These are phyloP conservation scores for Anoplophora glabripennis DNA, from an alignment of 1,140 invertebrate genomes.

Conservation along the genomic window DNA sequence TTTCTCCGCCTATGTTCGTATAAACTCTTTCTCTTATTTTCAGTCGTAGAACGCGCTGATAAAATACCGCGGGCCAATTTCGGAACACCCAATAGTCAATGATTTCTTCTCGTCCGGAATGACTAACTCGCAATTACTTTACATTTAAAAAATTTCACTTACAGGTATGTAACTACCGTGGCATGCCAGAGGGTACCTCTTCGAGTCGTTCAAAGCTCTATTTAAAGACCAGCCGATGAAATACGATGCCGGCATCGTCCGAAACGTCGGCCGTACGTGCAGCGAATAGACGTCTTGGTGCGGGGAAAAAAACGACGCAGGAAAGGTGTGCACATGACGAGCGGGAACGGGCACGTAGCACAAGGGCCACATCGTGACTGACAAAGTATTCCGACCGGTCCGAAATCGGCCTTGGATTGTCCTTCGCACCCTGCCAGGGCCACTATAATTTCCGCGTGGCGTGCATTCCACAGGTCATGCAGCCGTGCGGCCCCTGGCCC, in stretches of 20 bases:
- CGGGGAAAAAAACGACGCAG: constrained; percentile 32
- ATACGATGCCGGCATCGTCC: constrained; percentile 48
- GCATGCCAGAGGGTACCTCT: constrained; percentile 32
- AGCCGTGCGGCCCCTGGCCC: constrained; percentile 6
- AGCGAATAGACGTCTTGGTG: constrained; percentile 16
- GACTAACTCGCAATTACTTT: no score
- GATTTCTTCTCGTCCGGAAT: no score
- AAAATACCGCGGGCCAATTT: no score
- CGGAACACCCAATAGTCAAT: no score
- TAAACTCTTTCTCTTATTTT: no score
- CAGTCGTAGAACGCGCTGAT: no score
- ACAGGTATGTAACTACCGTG: constrained; percentile 22
- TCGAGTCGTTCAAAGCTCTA: constrained; percentile 24
- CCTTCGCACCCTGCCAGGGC: constrained; percentile 52
- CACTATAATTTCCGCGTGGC: constrained; percentile 58
- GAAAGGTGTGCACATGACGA: constrained; percentile 56
- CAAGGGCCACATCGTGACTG: constrained; percentile 46
- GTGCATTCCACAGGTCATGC: constrained; percentile 47
- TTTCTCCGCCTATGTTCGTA: no score
- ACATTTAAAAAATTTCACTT: not conserved
- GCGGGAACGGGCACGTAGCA: constrained; percentile 49
- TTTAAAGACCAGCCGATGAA: constrained; percentile 24
- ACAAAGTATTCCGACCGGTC: constrained; percentile 6
- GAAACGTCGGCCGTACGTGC: constrained; percentile 42
- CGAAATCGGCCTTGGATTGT: constrained; percentile 46